Base-by-base conservation (phyloP, 2,797 vertebrate genomes). In the Cyprinella venusta region DNA sequence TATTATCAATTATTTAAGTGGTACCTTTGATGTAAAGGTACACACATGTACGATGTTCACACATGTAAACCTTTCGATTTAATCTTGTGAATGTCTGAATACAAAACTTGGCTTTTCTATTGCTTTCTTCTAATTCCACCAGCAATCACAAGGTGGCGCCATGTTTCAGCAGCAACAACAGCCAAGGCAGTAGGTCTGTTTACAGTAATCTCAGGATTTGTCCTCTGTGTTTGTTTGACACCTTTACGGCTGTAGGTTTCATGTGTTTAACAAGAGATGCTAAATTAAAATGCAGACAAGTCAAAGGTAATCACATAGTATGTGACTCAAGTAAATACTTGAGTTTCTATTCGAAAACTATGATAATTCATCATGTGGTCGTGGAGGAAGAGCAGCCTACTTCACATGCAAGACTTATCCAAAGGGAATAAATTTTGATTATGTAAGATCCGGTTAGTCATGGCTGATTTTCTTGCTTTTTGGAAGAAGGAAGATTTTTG, bases 111-210 rank as follows among this genome's bases (percentile, higher is more conserved):
- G 10, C 30, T 10, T 59, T 59, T 61, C 15, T 56, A 48, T 70
- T 2, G 5, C 18, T 10, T 59, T 59, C n/a, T 33, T 76, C 74
- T 52, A 80, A 38, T 83, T 82, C 68, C 13, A 72, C 9, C 38
- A 48, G 50, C 79, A 15, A 71, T 90, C 94, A 93, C 84, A 80
- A 81, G 93, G 85, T 81, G 91, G 87, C 90, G 90, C 88, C 85
- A 91, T 63, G 91, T 82, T 86, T 88, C 80, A 88, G 26, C 36
- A 18, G 21, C 26, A 86, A 40, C 33, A 52, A 56, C 30, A 80
- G 30, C 13, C 45, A 8, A 21, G 18, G 52, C 24, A 13, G 12
- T 26, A 78, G 79, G 5, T 69, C 26, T 67, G n/a, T 68, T 56
- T 45, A 87, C 74, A 70, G 68, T 33, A 68, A 81, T 88, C 80